Percentiles rank a stretch among this genome's conserved stretches.
Conservation (phyloP, 2,888 invertebrate species). For the Phyto melanocephala region DNA sequence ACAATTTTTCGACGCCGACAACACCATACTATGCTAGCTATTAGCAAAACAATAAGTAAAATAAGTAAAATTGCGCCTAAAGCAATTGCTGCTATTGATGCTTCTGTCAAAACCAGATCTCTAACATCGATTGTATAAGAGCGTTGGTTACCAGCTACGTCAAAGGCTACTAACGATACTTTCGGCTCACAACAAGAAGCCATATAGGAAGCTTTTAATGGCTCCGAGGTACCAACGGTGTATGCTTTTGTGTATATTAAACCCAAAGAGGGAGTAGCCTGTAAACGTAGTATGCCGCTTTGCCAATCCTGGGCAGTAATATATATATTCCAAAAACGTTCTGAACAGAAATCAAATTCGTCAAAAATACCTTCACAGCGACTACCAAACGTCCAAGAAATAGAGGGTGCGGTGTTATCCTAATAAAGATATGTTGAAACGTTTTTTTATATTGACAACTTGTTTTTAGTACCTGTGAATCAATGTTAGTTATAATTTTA, state of each 20-base stretch:
- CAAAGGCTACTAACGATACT: slow-evolving; percentile 84
- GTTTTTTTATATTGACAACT: too few relatives aligned
- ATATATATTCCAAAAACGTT: slow-evolving; percentile 85
- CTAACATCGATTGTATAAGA: slow-evolving; percentile 83
- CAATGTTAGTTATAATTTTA: slow-evolving; percentile 76
- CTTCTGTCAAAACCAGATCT: slow-evolving; percentile 77
- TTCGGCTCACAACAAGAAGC: slow-evolving; percentile 87
- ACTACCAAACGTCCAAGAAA: slow-evolving; percentile 83
- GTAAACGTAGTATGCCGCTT: slow-evolving; percentile 83
- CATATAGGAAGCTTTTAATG: slow-evolving; percentile 84
- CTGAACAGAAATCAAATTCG: slow-evolving; percentile 81
- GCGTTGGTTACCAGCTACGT: slow-evolving; percentile 84
- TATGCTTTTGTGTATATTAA: slow-evolving; percentile 83
- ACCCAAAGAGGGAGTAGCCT: slow-evolving; percentile 82
- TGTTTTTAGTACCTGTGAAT: slow-evolving; percentile 70
- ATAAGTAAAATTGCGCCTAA: slow-evolving; percentile 84
- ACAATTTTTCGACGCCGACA: slow-evolving; percentile 81
- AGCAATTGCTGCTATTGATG: slow-evolving; percentile 85
- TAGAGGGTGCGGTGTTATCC: slow-evolving; percentile 81
- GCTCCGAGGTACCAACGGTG: slow-evolving; percentile 84
- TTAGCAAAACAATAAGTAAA: slow-evolving; percentile 81
- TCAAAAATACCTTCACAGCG: slow-evolving; percentile 80
- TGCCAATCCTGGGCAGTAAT: slow-evolving; percentile 84
- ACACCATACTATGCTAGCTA: slow-evolving; percentile 82
- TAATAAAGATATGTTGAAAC: slow-evolving; percentile 38